phyloP scores from a whole-genome alignment of 2,113 vertebrate species.

The Athene noctua region DNA sequence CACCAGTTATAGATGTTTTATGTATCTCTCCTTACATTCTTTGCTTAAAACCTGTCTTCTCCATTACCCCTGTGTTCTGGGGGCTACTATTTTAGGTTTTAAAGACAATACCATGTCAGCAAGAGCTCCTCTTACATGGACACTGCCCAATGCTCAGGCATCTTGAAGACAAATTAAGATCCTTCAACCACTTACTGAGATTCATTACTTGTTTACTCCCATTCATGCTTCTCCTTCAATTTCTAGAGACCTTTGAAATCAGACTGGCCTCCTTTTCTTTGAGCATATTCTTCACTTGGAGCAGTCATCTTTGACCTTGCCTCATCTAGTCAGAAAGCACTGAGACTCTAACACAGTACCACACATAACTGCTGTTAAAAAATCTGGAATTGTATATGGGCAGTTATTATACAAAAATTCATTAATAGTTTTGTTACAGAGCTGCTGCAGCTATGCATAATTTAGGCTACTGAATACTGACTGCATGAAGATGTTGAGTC shows the following conservation, averaged over 20 bases:
- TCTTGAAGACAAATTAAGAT: not conserved
- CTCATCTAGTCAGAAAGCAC: not conserved
- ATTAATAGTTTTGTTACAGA: not conserved
- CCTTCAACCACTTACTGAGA: not conserved
- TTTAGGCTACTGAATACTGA: not conserved
- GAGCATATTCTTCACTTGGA: not conserved
- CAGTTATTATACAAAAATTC: not conserved
- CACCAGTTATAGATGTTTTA: not conserved
- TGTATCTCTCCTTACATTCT: not conserved
- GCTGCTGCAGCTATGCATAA: not conserved
- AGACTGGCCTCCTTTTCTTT: not conserved
- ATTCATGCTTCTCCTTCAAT: not conserved
- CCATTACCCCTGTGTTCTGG: not conserved
- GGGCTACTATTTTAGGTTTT: not conserved
- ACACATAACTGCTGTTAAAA: not conserved
- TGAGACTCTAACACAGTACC: not conserved
- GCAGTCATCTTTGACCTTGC: not conserved
- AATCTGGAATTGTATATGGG: not conserved
- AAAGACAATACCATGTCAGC: accelerated
- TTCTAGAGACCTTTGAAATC: not conserved
- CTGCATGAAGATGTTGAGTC: not conserved
- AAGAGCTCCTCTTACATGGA: not conserved
- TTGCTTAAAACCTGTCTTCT: not conserved
- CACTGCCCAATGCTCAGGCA: not conserved
- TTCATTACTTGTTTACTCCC: not conserved